Conservation (phyloP, 2,797 vertebrate genomes). For the Betta splendens region DNA sequence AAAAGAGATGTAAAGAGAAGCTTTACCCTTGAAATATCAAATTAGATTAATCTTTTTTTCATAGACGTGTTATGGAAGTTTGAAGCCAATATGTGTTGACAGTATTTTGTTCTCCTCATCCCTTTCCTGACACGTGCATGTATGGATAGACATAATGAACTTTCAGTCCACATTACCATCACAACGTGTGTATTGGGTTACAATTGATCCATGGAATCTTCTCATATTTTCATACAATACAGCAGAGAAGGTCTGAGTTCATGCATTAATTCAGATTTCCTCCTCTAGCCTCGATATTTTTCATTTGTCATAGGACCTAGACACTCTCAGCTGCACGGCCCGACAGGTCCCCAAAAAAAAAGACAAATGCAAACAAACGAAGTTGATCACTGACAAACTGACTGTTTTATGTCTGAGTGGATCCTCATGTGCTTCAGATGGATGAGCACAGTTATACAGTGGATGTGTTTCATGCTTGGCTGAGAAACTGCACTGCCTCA, state of each 20-base stretch:
- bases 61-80: constrained; percentile 15
- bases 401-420: constrained; percentile 21
- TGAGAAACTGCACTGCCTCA: neutral
- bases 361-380: too few species aligned
- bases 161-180: constrained; percentile 31
- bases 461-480: constrained; percentile 12
- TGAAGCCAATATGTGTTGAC: constrained; percentile 35
- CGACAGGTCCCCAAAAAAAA: too few species aligned
- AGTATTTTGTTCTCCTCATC: constrained; percentile 19
- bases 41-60: constrained; percentile 29
- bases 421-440: constrained; percentile 29
- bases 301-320: constrained; percentile 20
- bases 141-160: constrained; percentile 52
- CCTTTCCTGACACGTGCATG: constrained; percentile 9
- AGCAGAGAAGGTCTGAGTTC: constrained; percentile 17
- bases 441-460: constrained; percentile 15
- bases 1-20: constrained; percentile 10
- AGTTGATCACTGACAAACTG: too few species aligned
- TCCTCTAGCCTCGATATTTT: constrained; percentile 18
- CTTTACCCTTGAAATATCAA: constrained; percentile 10
- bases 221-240: constrained; percentile 27
- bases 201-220: constrained; percentile 31
- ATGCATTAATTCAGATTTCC: constrained; percentile 44
- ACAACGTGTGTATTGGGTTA: constrained; percentile 34
- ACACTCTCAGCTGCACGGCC: constrained; percentile 13